A percentile compares a stretch with the other conserved stretches of the same genome.
phyloP scores from a whole-genome alignment of 2,888 invertebrate species.

The Ornithoptera priamus region DNA sequence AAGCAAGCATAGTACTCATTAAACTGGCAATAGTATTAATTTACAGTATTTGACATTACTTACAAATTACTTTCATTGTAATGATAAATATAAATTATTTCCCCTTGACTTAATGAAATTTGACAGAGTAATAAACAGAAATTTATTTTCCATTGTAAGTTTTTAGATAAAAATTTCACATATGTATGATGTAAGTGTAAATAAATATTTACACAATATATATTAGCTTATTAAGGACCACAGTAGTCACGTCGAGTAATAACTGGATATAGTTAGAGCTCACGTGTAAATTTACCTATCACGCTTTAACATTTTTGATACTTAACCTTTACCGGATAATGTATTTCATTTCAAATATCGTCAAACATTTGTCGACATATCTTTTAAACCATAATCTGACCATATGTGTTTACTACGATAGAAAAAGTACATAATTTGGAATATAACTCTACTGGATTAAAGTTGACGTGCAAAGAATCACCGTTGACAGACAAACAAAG shows the following conservation, averaged over 20 bases:
- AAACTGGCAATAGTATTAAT: not conserved
- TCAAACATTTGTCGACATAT: not conserved
- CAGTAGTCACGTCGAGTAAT: conserved; percentile 33
- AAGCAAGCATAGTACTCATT: not conserved
- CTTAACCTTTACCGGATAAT: conserved; percentile 23
- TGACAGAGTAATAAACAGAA: not conserved
- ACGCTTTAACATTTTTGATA: conserved; percentile 44
- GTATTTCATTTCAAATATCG: not conserved
- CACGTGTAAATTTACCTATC: conserved; percentile 50
- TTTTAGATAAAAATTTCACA: not conserved
- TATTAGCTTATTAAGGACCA: not conserved
- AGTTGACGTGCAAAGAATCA: too few species aligned
- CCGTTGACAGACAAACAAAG: too few species aligned
- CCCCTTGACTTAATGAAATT: not conserved
- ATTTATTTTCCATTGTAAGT: too few species aligned
- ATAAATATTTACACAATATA: not conserved
- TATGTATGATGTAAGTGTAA: not conserved
- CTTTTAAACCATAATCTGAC: not conserved
- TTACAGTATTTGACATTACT: not conserved
- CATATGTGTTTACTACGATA: too few species aligned
- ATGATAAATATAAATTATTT: too few species aligned
- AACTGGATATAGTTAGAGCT: conserved; percentile 52
- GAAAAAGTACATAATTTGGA: too few species aligned
- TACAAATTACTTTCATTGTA: too few species aligned
- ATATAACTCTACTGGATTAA: too few species aligned